phyloP scores from a whole-genome alignment of 2,113 vertebrate species.

The Sinosuthora webbiana region DNA sequence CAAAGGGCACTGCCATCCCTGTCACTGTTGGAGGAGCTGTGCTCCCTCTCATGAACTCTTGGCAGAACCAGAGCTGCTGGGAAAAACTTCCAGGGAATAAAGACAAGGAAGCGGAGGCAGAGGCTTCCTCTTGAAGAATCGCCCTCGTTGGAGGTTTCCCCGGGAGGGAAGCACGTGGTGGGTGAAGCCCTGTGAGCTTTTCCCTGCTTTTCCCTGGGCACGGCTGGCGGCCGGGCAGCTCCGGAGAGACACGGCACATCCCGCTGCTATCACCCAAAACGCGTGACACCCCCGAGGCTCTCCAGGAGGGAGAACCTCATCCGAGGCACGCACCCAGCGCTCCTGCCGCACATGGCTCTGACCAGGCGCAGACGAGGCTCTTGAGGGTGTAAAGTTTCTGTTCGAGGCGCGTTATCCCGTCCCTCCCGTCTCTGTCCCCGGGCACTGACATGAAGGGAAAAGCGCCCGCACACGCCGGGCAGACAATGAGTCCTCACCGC shows the following conservation, averaged over 20 bases:
- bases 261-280: background rate
- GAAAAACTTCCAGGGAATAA: background rate
- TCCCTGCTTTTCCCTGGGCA: background rate
- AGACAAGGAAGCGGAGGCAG: rapidly evolving
- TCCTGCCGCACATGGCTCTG: background rate
- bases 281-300: background rate
- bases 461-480: background rate
- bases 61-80: background rate
- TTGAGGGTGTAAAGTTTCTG: background rate
- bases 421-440: background rate
- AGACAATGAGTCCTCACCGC: background rate
- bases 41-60: background rate
- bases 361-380: background rate
- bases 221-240: rapidly evolving
- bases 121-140: background rate
- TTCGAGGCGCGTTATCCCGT: background rate
- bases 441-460: background rate
- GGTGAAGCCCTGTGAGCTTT: background rate
- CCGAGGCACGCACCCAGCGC: background rate
- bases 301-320: background rate
- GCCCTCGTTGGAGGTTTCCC: background rate
- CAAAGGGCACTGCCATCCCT: background rate
- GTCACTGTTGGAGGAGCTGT: rapidly evolving
- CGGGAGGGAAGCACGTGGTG: rapidly evolving
- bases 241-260: rapidly evolving